Conservation (phyloP, 2,797 vertebrate species). For the Oreochromis grahami region DNA sequence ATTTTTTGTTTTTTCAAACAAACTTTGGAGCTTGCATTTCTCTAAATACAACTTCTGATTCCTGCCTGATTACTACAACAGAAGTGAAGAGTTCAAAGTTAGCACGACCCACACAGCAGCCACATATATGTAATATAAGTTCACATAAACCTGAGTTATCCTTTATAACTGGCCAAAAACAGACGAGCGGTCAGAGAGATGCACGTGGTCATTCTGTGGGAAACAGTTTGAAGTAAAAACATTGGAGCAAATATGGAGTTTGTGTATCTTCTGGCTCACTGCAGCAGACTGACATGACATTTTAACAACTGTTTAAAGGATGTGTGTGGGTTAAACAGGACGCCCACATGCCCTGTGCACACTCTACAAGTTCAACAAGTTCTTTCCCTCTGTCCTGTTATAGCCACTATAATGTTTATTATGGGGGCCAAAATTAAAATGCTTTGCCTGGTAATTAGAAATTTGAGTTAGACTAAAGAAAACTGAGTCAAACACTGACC, state of each 20-base stretch:
- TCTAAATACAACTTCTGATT: background rate
- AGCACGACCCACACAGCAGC: background rate
- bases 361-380: background rate
- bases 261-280: background rate
- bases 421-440: rapidly evolving
- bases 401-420: background rate
- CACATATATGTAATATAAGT: background rate
- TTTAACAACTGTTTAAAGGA: background rate
- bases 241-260: background rate
- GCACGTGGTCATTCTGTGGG: background rate
- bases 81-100: background rate
- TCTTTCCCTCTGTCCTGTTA: background rate
- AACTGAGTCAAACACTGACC: background rate
- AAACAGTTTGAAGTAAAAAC: background rate
- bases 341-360: background rate
- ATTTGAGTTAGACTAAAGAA: rapidly evolving
- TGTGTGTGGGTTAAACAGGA: background rate
- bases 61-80: rapidly evolving
- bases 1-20: background rate
- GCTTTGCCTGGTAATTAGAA: rapidly evolving
- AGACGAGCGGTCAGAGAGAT: background rate
- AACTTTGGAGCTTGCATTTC: background rate
- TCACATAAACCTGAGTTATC: background rate
- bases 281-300: rapidly evolving
- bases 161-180: background rate